Evolutionary conservation across 2,113 vertebrate species (phyloP).

Genomic region (Ornithorhynchus anatinus): DNA sequence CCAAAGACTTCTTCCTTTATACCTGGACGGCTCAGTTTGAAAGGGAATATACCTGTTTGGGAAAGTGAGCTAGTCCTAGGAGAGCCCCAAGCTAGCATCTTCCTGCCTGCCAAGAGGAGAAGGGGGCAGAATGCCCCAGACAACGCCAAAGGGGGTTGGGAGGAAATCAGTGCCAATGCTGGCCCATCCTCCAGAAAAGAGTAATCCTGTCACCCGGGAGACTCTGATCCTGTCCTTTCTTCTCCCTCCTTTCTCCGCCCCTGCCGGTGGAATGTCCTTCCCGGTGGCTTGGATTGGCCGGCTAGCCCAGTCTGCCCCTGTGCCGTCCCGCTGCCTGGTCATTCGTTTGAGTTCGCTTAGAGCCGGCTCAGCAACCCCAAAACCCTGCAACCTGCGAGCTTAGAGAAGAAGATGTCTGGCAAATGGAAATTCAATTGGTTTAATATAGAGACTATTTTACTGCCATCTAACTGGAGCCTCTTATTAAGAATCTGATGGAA

Average conservation of each 20-base stretch:
- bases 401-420: conserved; percentile 48
- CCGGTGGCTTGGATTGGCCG: not conserved
- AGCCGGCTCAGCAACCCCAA: conserved; percentile 47
- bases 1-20: no score
- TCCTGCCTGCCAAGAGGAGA: no score
- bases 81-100: no score
- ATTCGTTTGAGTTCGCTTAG: conserved; percentile 53
- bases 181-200: no score
- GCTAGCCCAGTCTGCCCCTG: not conserved
- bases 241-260: not conserved
- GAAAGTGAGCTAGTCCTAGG: no score
- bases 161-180: no score
- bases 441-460: conserved; percentile 68
- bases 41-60: no score
- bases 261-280: not conserved
- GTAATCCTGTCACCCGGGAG: no score
- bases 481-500: conserved; percentile 75
- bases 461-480: conserved; percentile 60
- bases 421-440: conserved; percentile 74
- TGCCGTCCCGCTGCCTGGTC: not conserved
- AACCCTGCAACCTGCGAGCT: conserved; percentile 48
- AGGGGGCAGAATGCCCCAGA: no score
- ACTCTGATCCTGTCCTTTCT: not conserved
- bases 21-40: no score
- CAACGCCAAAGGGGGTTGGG: no score